These are phyloP conservation scores for Rhabdornis inornatus DNA, from an alignment of 2,113 vertebrate species.

Conservation along the genomic window DNA sequence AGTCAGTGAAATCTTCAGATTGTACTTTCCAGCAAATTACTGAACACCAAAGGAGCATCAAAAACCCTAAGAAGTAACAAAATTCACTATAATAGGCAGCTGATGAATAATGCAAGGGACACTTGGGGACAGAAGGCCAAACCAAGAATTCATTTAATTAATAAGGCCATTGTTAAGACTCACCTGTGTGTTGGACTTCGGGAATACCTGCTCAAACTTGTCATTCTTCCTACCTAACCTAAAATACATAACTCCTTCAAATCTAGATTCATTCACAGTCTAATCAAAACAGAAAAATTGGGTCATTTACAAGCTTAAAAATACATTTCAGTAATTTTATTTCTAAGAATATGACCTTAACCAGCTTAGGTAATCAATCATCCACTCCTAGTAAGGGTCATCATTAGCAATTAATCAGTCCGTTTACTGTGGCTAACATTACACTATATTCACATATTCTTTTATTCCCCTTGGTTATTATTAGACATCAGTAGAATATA, in stretches of 20 bases:
- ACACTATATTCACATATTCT: not conserved
- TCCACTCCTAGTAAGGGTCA: not conserved
- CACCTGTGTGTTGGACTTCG: not conserved
- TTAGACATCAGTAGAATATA: not conserved
- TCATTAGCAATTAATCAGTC: not conserved
- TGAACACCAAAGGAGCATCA: not conserved
- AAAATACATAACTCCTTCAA: not conserved
- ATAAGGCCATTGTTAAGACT: not conserved
- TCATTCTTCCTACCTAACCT: not conserved
- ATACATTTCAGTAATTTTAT: not conserved
- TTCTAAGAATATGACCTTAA: not conserved
- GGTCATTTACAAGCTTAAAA: not conserved
- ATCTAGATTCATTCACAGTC: not conserved
- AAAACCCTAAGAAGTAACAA: not conserved
- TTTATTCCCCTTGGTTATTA: not conserved
- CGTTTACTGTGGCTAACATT: not conserved
- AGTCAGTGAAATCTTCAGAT: not conserved
- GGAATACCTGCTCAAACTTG: not conserved
- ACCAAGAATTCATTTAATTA: not conserved
- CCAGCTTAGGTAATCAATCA: not conserved
- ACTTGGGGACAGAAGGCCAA: not conserved
- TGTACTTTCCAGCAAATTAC: fast-evolving
- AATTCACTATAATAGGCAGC: not conserved
- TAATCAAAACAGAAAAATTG: not conserved
- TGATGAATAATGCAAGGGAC: not conserved